Base-by-base conservation (phyloP, 2,797 vertebrate species). In the Lagodon rhomboides region DNA sequence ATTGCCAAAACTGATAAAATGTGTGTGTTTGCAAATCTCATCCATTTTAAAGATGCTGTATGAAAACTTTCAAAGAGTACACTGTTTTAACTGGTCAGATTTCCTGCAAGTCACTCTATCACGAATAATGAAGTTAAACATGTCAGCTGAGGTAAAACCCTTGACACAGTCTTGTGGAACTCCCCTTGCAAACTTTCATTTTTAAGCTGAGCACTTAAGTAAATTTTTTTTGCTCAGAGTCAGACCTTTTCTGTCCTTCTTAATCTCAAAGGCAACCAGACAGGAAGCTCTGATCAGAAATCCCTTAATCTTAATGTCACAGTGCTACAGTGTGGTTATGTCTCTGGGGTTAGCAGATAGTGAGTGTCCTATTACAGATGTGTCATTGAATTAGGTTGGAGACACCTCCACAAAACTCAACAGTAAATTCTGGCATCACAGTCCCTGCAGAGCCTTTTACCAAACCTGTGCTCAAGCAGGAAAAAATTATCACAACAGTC, bases 271-370 rank as follows among this genome's bases (percentile, higher is more conserved):
- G 25, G 34, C 73, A 69, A 63, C 34, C 63, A 81, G 72, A 85
- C 65, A 81, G 56, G 63, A 73, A 47, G 47, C 38, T 43, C 46
- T 5, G 3, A 53, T 79, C 74, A 60, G 2, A 1, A 68, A 61
- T 59, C 64, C 44, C 66, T 80, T 80, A 85, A 85, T 87, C 71
- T 86, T n/a, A 80, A 76, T 73, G 80, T 86, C 83, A 83, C 62
- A 71, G n/a, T 20, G 44, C 47, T 63, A 61, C 51, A 79, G 73
- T 38, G 62, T 38, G 56, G 68, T 75, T 64, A 41, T 66, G 72
- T 71, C 68, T 80, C 62, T 58, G 56, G 55, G 73, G 75, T 85
- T 74, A 85, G 87, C 85, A 80, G 76, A 84, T 51, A 82, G 77
- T 34, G 34, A 65, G 54, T 78, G 73, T 69, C 55, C 68, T 51